These are phyloP conservation scores for Drosophila kikkawai DNA, from an alignment of 1,140 invertebrate genomes.

Conservation along the genomic window DNA sequence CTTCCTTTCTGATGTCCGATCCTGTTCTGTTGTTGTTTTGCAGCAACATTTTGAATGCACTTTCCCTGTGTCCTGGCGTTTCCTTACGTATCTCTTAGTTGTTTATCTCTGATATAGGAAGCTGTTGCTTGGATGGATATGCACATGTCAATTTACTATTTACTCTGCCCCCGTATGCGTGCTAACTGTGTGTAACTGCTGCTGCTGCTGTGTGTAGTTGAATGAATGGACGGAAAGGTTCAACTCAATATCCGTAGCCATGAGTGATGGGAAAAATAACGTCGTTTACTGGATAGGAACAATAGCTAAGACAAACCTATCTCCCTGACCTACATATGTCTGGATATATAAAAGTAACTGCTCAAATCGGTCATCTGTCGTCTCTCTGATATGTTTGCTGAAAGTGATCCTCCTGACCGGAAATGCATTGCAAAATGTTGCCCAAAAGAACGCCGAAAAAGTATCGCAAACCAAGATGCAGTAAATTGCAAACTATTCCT, in stretches of 20 bases:
- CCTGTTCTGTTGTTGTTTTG: constrained; percentile 24
- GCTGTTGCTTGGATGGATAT: constrained; percentile 54
- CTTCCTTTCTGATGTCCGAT: constrained; percentile 10
- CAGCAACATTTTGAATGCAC: constrained; percentile 77
- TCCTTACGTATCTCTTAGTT: constrained; percentile 51
- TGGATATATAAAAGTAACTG: constrained; percentile 49
- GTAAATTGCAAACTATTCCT: constrained; percentile 37
- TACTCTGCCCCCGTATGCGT: constrained; percentile 16
- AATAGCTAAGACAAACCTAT: constrained; percentile 42
- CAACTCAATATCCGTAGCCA: constrained; percentile 63
- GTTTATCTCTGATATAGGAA: constrained; percentile 49
- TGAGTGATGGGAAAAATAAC: constrained; percentile 40
- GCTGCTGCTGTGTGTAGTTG: constrained; percentile 46
- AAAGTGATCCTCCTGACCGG: constrained; percentile 27
- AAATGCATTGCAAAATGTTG: constrained; percentile 80
- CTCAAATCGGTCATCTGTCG: constrained; percentile 21
- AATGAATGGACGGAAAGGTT: constrained; percentile 80
- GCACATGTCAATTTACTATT: constrained; percentile 39
- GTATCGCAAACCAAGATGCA: constrained; percentile 26
- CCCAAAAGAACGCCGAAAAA: constrained; percentile 37
- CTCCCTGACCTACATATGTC: constrained; percentile 5
- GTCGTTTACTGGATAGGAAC: constrained; percentile 60
- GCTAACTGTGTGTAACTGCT: constrained; percentile 16
- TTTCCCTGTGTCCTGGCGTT: constrained; percentile 48
- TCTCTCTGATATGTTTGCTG: constrained; percentile 63